Conservation (phyloP, 2,888 invertebrate species). For the Agrochola circellaris region DNA sequence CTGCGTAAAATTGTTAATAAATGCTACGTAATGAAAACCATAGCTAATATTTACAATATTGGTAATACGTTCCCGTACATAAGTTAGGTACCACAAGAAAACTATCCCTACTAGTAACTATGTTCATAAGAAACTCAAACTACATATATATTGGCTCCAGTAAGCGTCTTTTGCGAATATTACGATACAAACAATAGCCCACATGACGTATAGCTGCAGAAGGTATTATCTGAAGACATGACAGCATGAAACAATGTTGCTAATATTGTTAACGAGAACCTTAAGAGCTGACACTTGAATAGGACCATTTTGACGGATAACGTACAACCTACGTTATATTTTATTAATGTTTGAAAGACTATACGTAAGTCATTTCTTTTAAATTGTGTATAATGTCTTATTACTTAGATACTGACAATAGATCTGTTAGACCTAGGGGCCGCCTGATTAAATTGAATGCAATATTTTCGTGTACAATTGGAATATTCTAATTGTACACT, state of each 20-base stretch:
- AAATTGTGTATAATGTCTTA: too few species aligned
- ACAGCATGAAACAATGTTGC: background rate
- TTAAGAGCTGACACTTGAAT: background rate
- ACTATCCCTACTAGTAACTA: background rate
- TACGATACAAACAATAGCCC: slow-evolving; percentile 22
- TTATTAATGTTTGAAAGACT: too few species aligned
- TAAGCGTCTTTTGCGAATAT: slow-evolving; percentile 8
- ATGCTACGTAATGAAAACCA: background rate
- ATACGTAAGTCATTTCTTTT: too few species aligned
- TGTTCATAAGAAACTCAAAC: slow-evolving; percentile 2
- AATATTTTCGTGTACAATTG: too few species aligned
- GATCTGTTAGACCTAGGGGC: too few species aligned
- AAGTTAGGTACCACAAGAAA: background rate
- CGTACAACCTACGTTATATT: background rate
- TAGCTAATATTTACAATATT: slow-evolving; percentile 1
- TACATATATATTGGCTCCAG: slow-evolving; percentile 11
- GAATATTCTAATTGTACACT: too few species aligned
- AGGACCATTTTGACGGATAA: background rate
- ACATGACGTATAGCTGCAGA: background rate
- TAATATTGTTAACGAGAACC: background rate
- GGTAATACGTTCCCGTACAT: background rate
- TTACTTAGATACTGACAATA: too few species aligned
- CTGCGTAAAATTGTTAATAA: background rate
- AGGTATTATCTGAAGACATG: slow-evolving; percentile 1
- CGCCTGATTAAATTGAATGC: too few species aligned